These are phyloP conservation scores for Lepidocyrtinus sp. DNA, from an alignment of 2,888 invertebrate genomes.

Conservation along the genomic window DNA sequence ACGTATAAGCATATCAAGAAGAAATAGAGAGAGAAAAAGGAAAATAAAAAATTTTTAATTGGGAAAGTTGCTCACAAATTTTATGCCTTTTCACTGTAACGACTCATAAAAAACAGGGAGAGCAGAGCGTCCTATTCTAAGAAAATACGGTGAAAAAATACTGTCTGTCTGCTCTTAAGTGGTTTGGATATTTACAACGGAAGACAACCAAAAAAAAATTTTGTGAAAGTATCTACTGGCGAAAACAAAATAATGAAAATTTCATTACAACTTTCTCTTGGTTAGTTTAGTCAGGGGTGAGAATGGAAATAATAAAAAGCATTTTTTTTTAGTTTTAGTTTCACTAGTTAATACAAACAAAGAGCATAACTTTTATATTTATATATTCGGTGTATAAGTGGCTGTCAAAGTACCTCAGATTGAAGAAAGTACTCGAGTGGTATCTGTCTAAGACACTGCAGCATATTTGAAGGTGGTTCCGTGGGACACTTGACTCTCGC, in stretches of 20 bases:
- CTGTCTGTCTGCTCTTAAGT: slow-evolving; percentile 16
- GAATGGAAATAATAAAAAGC: neutral
- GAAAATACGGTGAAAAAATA: slow-evolving; percentile 18
- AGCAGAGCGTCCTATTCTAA: slow-evolving; percentile 2
- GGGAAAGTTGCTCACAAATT: slow-evolving; percentile 49
- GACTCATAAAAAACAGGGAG: slow-evolving; percentile 38
- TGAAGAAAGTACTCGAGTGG: slow-evolving; percentile 69
- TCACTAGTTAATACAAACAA: slow-evolving; percentile 3
- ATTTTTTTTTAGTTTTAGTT: slow-evolving; percentile 1
- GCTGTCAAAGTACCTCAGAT: slow-evolving; percentile 62
- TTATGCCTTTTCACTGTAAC: slow-evolving; percentile 33
- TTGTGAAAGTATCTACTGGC: too few species aligned
- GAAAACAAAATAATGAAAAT: slow-evolving; percentile 51
- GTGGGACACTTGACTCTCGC: slow-evolving; percentile 68
- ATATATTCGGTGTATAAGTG: neutral
- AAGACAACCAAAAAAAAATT: slow-evolving; percentile 17
- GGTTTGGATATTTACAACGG: slow-evolving; percentile 22
- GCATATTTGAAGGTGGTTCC: slow-evolving; percentile 69
- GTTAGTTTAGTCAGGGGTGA: too few species aligned
- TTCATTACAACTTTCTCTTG: slow-evolving; percentile 47
- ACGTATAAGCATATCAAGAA: slow-evolving; percentile 7
- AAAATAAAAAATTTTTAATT: slow-evolving; percentile 46
- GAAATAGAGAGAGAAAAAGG: neutral
- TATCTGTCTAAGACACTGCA: slow-evolving; percentile 68
- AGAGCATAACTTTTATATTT: neutral